Evolutionary conservation across 2,113 vertebrate species (phyloP), one percentile per base, ranked within the genome.

Genomic region (Oenanthe melanoleuca): DNA sequence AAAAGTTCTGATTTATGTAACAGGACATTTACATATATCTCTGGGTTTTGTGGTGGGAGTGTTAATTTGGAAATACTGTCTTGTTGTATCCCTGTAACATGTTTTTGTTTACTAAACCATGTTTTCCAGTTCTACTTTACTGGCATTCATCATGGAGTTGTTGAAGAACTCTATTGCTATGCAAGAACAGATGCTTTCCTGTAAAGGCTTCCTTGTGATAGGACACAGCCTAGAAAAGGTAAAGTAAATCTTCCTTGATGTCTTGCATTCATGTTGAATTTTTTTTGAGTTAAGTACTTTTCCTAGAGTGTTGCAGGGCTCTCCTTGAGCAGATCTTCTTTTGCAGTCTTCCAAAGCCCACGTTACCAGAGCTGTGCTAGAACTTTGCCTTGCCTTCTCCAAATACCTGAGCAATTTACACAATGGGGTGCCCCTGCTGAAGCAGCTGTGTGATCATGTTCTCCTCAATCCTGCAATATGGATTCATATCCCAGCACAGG

Each of bases 171-270:
- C 99, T 2, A 98, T 99, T 95, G 98, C 99, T 95, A 99, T 99
- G 99, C 99, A 99, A 98, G 99, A 99, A 85, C 99, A 99, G 97
- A 99, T 99, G 97, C 98, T 99, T 94, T 98, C 99, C 94, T 99
- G 98, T 97, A 99, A 99, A 97, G 99, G 99, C 97, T 99, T 99
- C 95, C 99, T 99, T 80, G 99, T 99, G 90, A 99, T 99, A 86
- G 99, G 99, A 79, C 98, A 99, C 96, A 98, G 98, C 93, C 98
- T 99, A 96, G 99, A 99, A 97, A 99, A 99, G 99, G 99, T 99
- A 97, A 98, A 95, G 37, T 49, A 80, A 66, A 91, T 74, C 4
- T 86, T 65, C 45, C 45, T 47, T 73, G 38, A 23, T 86, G 37
- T 65, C n/a, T 63, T 85, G 34, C 29, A 34, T 49, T 47, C 12